phyloP scores from a whole-genome alignment of 2,888 invertebrate species.

The Pristionchus entomophagus region DNA sequence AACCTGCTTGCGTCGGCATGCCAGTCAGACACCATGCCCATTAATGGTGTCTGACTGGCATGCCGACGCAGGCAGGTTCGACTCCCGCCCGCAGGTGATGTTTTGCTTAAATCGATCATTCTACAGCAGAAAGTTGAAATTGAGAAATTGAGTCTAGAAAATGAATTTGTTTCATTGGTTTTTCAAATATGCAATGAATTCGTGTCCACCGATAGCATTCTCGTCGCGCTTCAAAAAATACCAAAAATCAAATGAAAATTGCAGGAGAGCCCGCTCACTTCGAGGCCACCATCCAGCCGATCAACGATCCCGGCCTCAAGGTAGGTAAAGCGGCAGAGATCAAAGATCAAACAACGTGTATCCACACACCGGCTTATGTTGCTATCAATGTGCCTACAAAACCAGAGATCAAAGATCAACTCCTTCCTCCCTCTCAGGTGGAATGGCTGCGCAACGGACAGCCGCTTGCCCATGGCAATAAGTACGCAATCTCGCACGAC shows the following conservation, averaged over 20 bases:
- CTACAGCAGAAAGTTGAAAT: neutral
- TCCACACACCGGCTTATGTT: too few relatives aligned
- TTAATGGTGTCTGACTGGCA: too few relatives aligned
- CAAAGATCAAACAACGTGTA: neutral
- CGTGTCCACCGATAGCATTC: too few relatives aligned
- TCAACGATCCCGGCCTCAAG: constrained; percentile 92
- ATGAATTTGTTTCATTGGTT: neutral
- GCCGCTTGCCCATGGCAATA: constrained; percentile 73
- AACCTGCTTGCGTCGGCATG: too few relatives aligned
- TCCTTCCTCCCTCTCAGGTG: constrained; percentile 49
- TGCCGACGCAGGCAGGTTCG: too few relatives aligned
- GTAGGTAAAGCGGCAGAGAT: constrained; percentile 78
- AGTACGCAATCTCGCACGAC: constrained; percentile 88
- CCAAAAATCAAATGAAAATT: neutral
- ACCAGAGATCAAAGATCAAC: neutral
- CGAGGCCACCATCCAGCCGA: constrained; percentile 92
- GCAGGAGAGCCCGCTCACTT: constrained; percentile 91
- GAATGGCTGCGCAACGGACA: constrained; percentile 76
- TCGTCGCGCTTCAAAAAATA: neutral
- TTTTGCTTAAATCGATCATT: neutral
- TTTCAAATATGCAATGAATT: neutral
- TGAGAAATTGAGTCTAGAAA: neutral
- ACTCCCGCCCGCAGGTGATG: too few relatives aligned
- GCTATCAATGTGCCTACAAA: neutral
- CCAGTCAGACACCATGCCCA: too few relatives aligned